Evolutionary conservation across 2,113 vertebrate species (phyloP).

Genomic region (Porphyrio hochstetteri): DNA sequence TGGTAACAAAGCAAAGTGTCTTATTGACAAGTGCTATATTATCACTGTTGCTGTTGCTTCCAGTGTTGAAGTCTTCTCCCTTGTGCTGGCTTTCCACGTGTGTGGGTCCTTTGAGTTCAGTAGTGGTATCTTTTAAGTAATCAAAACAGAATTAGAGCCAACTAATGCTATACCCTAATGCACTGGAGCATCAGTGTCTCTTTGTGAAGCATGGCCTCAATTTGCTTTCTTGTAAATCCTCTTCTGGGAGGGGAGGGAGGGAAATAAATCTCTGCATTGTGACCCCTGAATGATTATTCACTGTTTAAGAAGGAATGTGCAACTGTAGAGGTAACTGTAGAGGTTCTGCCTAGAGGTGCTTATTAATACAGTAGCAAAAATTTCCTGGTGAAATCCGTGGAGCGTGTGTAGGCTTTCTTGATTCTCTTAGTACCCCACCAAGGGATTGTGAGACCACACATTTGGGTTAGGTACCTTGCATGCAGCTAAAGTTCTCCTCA

Average conservation of each 20-base stretch:
- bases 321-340: fast-evolving
- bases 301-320: background rate
- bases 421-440: too few relatives aligned
- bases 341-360: background rate
- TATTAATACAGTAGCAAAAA: background rate
- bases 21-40: background rate
- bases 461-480: too few relatives aligned
- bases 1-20: background rate
- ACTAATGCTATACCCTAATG: background rate
- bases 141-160: background rate
- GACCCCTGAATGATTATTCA: background rate
- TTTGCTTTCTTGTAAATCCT: background rate
- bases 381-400: background rate
- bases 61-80: background rate
- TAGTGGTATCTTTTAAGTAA: background rate
- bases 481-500: background rate
- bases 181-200: background rate
- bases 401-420: background rate
- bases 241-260: background rate
- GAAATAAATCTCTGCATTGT: background rate
- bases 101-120: background rate
- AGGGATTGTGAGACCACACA: background rate
- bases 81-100: background rate
- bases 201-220: fast-evolving
- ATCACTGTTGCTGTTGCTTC: background rate